Evolutionary conservation across 2,888 invertebrate genomes (phyloP).

Genomic region (Pherbina coryleti): DNA sequence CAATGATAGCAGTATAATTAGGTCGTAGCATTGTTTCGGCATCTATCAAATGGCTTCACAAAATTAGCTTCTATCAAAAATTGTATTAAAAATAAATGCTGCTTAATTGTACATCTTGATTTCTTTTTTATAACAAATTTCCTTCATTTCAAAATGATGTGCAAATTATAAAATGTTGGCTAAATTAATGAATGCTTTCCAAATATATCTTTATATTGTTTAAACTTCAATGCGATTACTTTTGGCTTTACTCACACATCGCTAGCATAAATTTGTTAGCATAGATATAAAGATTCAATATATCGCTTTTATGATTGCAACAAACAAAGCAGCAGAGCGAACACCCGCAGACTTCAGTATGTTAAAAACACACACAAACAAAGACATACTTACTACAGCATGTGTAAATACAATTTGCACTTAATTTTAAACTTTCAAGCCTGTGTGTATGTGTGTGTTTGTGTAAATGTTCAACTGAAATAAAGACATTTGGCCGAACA

Average conservation of each 20-base stretch:
- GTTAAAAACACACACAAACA: not conserved
- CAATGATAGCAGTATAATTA: not conserved
- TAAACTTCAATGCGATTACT: constrained; percentile 45
- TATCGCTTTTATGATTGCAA: constrained; percentile 14
- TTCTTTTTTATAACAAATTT: no score
- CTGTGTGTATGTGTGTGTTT: no score
- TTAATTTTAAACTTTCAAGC: not conserved
- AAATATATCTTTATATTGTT: not conserved
- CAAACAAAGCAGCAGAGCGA: not conserved
- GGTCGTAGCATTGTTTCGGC: no score
- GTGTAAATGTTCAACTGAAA: no score
- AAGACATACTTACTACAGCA: not conserved
- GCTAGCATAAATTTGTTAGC: constrained; percentile 55
- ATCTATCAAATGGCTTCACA: no score
- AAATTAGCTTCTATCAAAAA: no score
- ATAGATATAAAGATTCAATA: constrained; percentile 45
- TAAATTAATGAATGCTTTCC: no score
- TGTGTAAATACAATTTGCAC: not conserved
- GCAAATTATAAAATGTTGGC: no score
- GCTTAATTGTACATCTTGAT: no score
- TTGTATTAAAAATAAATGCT: no score
- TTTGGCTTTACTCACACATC: constrained; percentile 54
- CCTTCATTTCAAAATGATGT: no score
- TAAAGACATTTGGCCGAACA: no score
- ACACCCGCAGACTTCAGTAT: not conserved